Conservation (phyloP, 2,113 vertebrate genomes). For the Dissostichus mawsoni region DNA sequence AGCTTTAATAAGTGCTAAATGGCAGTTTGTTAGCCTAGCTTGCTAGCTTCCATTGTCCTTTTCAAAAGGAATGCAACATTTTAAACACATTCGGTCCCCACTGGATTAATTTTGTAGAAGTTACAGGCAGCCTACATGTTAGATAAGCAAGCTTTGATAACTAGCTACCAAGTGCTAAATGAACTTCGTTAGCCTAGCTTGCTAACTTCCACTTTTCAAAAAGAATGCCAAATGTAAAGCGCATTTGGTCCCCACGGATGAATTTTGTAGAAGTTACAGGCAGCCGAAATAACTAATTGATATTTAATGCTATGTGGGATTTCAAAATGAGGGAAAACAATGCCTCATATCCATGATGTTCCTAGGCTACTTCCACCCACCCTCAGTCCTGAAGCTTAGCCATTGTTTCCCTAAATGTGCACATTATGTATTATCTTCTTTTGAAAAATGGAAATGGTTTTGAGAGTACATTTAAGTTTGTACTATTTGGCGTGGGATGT, state of each 20-base stretch:
- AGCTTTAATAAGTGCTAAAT: too few species aligned
- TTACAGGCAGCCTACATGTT: too few species aligned
- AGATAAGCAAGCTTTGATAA: too few species aligned
- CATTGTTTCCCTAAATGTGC: not conserved
- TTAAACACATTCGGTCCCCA: too few species aligned
- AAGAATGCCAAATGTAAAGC: not conserved
- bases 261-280: not conserved
- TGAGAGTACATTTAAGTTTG: not conserved
- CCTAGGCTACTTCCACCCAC: not conserved
- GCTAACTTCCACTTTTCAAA: not conserved
- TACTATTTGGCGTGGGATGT: not conserved
- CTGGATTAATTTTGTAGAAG: too few species aligned
- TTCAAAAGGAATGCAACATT: too few species aligned
- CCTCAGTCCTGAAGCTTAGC: slow-evolving; percentile 11
- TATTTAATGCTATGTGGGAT: not conserved
- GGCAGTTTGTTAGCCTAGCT: too few species aligned
- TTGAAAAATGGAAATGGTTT: too few species aligned
- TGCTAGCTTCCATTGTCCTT: too few species aligned
- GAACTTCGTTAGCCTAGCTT: not conserved
- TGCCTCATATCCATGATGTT: not conserved
- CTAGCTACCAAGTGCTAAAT: not conserved
- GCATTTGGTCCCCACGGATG: not conserved
- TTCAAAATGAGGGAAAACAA: not conserved
- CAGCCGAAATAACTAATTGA: not conserved
- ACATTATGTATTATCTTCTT: not conserved